Base-by-base conservation (phyloP, 2,797 vertebrate genomes). In the Adrianichthys oophorus region DNA sequence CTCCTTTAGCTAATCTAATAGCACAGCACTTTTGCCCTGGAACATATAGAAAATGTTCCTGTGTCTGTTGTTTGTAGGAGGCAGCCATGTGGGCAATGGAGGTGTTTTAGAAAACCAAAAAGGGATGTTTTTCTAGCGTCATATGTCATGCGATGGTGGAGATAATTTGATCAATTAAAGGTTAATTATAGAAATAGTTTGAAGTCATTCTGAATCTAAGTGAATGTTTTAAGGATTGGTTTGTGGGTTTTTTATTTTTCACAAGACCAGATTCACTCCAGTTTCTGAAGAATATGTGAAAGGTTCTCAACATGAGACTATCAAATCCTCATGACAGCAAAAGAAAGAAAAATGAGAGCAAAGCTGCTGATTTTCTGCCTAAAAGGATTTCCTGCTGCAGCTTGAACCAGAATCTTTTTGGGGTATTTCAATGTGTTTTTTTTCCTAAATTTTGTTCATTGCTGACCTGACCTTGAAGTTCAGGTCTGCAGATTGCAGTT, bases 1-100 rank as follows among this genome's bases (percentile, higher is more conserved):
- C 58, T 73, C 55, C 70, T 54, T 48, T 46, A 68, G 73, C 48
- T 87, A 88, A 88, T 86, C 81, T 84, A 85, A 85, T 85, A 76
- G 56, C 32, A 17, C 65, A 61, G 79, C 79, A 74, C 80, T 82
- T 78, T 65, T 72, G 48, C 49, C 2, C 64, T 53, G 64, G 56
- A 72, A 61, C 64, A 59, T 71, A 63, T 56, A 72, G 73, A 63
- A 81, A 70, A 74, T 65, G 69, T 68, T 62, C 55, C 62, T 21
- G 51, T 24, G 46, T 68, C 59, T 64, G 56, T 65, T 72, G 43
- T 24, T 1, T 52, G 48, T 19, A 37, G 48, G 1, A 44, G 44
- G 19, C 59, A 48, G 58, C 24, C 68, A 42, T 48, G 49, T 46
- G 53, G 43, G 50, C 58, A 47, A 53, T 17, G 32, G 62, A 41